These are phyloP conservation scores for Aeoliscus strigatus DNA, from an alignment of 2,797 vertebrate genomes.

Conservation along the genomic window DNA sequence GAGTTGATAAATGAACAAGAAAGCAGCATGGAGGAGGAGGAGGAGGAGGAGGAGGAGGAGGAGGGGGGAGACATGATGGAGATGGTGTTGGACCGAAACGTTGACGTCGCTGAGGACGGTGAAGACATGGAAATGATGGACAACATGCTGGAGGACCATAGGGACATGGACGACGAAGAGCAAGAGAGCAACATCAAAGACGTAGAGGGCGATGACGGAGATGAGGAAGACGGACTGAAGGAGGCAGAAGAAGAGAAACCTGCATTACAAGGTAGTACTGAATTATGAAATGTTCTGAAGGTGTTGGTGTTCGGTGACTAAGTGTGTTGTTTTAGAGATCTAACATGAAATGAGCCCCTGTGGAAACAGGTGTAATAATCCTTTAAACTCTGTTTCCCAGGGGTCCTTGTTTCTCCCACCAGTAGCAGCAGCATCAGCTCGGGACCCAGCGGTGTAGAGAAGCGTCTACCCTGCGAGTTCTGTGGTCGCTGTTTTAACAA, in stretches of 20 bases:
- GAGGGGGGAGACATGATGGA: constrained; percentile 51
- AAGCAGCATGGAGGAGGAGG: constrained; percentile 80
- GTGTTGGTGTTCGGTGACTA: too few species aligned
- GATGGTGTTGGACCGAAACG: constrained; percentile 33
- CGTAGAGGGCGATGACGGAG: constrained; percentile 64
- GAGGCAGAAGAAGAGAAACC: constrained; percentile 47
- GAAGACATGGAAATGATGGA: constrained; percentile 76
- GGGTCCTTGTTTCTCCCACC: constrained; percentile 77
- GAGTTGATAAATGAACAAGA: constrained; percentile 87
- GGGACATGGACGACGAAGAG: constrained; percentile 69
- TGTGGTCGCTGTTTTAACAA: constrained; percentile 92
- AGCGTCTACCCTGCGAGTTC: constrained; percentile 93
- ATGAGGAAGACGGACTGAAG: constrained; percentile 38
- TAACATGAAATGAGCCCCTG: too few species aligned
- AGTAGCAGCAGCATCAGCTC: constrained; percentile 66
- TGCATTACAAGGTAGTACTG: constrained; percentile 53
- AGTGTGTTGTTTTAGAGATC: too few species aligned
- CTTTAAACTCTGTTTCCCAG: constrained; percentile 58
- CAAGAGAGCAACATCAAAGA: constrained; percentile 50
- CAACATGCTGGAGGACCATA: constrained; percentile 77
- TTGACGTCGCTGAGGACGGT: constrained; percentile 53
- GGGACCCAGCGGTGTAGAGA: constrained; percentile 68
- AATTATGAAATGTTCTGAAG: too few species aligned
- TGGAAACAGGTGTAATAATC: too few species aligned
- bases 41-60: constrained; percentile 66